phyloP scores from a whole-genome alignment of 1,140 invertebrate species.

The Anastrepha ludens region DNA sequence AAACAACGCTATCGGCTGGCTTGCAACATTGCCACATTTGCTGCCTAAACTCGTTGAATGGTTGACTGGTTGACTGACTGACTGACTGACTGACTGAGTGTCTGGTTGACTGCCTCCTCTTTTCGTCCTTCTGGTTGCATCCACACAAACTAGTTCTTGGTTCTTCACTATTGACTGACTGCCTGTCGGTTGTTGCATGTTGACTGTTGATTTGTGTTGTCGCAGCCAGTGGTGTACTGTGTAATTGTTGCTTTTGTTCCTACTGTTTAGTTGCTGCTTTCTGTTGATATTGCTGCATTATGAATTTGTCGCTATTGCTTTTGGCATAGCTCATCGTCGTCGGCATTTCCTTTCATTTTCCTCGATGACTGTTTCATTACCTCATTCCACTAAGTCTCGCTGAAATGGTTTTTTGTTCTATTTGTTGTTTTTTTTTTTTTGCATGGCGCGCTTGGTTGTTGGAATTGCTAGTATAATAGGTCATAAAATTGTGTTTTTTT shows the following conservation, averaged over 20 bases:
- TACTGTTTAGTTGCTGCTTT: background rate
- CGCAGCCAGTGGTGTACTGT: background rate
- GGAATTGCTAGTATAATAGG: background rate
- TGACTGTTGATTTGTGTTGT: constrained; percentile 9
- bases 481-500: too few species aligned
- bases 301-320: constrained; percentile 18
- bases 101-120: background rate
- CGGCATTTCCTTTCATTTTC: constrained; percentile 30
- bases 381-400: background rate
- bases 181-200: constrained; percentile 23
- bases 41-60: background rate
- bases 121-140: background rate
- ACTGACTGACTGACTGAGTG: background rate
- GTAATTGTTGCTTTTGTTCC: background rate
- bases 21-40: constrained; percentile 12
- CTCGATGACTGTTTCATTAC: background rate
- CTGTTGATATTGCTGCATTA: constrained; percentile 10
- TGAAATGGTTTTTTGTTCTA: background rate
- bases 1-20: constrained; percentile 26
- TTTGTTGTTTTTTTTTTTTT: background rate
- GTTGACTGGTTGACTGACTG: background rate
- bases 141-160: background rate
- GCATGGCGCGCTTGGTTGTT: background rate
- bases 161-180: constrained; percentile 18
- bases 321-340: background rate